Evolutionary conservation across 2,888 invertebrate genomes (phyloP).

Genomic region (Eupithecia insigniata): DNA sequence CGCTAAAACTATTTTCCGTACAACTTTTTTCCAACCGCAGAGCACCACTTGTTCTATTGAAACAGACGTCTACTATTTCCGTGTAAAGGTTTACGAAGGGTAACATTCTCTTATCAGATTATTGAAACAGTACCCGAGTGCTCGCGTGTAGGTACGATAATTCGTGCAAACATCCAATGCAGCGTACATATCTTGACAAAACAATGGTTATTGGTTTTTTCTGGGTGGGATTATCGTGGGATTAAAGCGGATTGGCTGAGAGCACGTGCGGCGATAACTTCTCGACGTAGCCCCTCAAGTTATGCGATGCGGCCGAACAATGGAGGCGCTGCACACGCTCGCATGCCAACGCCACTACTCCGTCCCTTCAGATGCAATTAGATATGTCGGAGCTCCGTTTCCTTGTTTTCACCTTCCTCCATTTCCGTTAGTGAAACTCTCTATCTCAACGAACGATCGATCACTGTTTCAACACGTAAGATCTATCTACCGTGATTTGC

Average conservation of each 20-base stretch:
- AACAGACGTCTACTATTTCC: constrained; percentile 23
- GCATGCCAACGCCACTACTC: constrained; percentile 55
- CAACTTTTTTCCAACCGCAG: constrained; percentile 41
- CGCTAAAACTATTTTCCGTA: constrained; percentile 52
- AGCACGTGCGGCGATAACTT: constrained; percentile 72
- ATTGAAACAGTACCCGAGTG: constrained; percentile 66
- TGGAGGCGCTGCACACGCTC: constrained; percentile 55
- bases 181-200: constrained; percentile 70
- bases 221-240: constrained; percentile 76
- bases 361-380: constrained; percentile 65
- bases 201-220: constrained; percentile 78
- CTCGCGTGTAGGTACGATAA: constrained; percentile 65
- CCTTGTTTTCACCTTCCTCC: constrained; percentile 60
- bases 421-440: constrained; percentile 61
- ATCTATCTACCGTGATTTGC: constrained; percentile 56
- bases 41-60: constrained; percentile 42
- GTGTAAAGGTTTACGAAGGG: constrained; percentile 50
- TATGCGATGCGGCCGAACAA: constrained; percentile 55
- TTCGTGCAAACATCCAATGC: constrained; percentile 70
- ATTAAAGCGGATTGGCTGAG: constrained; percentile 62
- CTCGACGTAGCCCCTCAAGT: constrained; percentile 32
- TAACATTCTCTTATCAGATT: constrained; percentile 58
- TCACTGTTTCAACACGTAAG: constrained; percentile 57
- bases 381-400: constrained; percentile 62
- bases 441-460: constrained; percentile 61